Percentiles rank a stretch among this genome's conserved stretches.
phyloP scores from a whole-genome alignment of 2,797 vertebrate species.

The Pseudocheirus occidentalis region DNA sequence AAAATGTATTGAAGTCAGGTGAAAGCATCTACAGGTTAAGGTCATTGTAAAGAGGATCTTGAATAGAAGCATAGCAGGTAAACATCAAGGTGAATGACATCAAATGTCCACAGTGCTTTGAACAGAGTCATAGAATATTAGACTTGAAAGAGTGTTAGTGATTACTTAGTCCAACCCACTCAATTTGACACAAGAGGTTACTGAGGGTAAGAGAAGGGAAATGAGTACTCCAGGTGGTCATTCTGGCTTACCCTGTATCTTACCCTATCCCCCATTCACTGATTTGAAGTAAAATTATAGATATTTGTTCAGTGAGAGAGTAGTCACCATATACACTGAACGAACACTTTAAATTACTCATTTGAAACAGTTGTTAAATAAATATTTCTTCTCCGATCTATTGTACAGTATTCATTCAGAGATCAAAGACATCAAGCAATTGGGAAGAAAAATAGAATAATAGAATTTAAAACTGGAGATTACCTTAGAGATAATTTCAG shows the following conservation, averaged over 20 bases:
- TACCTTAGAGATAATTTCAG: not conserved
- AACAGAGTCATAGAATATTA: not conserved
- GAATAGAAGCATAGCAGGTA: not conserved
- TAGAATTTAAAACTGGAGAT: not conserved
- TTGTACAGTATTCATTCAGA: not conserved
- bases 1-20: conserved; percentile 11
- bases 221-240: not conserved
- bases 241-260: not conserved
- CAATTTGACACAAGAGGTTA: not conserved
- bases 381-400: not conserved
- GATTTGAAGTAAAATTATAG: not conserved
- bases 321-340: not conserved
- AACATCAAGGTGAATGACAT: not conserved
- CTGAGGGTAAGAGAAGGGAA: not conserved
- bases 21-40: not conserved
- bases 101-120: not conserved
- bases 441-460: not conserved
- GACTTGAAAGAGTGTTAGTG: not conserved
- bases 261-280: not conserved
- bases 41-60: conserved; percentile 7
- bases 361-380: not conserved
- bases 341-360: not conserved
- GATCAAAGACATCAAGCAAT: not conserved
- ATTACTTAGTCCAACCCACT: not conserved
- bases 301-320: not conserved